These are phyloP conservation scores for Phocoena sinus DNA, from an alignment of 2,113 vertebrate genomes.

Conservation along the genomic window DNA sequence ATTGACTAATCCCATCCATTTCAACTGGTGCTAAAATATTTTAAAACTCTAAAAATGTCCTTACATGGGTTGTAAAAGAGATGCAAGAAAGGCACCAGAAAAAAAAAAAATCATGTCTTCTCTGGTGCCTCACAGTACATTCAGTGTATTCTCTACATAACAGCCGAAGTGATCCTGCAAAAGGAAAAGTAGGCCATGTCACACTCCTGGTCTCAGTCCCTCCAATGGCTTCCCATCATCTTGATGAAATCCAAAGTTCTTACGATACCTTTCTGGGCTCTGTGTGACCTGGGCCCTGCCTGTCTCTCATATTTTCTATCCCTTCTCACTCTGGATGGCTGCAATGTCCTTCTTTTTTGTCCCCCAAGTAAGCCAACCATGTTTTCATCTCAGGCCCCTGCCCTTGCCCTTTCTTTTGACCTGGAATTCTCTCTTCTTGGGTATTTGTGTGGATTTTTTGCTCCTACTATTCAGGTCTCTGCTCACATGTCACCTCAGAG, in stretches of 20 bases:
- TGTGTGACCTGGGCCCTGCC: neutral
- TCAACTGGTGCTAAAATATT: slow-evolving; percentile 35
- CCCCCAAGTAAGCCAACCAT: neutral
- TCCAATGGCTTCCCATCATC: neutral
- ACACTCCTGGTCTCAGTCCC: neutral
- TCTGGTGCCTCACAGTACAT: neutral
- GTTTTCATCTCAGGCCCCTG: neutral
- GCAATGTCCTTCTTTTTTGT: neutral
- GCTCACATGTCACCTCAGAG: neutral
- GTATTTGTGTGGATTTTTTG: neutral
- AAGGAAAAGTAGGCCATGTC: neutral
- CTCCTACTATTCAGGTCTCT: neutral
- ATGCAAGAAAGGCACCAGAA: neutral
- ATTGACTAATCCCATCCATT: neutral
- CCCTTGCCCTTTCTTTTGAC: neutral
- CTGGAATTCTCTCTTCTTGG: neutral
- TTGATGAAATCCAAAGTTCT: neutral
- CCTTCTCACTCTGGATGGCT: neutral
- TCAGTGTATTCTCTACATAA: neutral
- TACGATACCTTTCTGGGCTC: neutral
- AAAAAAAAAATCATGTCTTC: neutral
- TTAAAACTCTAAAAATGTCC: slow-evolving; percentile 4
- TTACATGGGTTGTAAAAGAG: neutral
- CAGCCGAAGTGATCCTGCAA: neutral
- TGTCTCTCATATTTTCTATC: neutral